These are phyloP conservation scores for Nycticorax nycticorax DNA, from an alignment of 2,113 vertebrate species.

Conservation along the genomic window DNA sequence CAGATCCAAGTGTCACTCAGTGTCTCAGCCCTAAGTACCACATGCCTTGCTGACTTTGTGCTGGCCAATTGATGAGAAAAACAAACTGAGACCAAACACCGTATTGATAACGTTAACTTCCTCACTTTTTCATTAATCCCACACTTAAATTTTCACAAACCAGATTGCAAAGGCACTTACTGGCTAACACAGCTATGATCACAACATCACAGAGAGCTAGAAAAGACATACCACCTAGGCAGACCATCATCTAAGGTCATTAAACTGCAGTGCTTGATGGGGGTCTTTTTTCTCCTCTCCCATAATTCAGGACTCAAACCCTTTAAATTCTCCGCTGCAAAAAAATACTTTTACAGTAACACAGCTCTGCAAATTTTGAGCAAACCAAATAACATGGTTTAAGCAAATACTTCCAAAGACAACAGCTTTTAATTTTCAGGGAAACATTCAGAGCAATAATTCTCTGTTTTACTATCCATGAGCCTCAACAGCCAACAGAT, in stretches of 20 bases:
- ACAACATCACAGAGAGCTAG: not conserved
- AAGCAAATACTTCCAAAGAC: not conserved
- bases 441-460: not conserved
- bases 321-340: not conserved
- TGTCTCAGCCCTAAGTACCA: not conserved
- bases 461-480: not conserved
- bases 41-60: not conserved
- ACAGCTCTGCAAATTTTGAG: not conserved
- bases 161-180: not conserved
- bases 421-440: not conserved
- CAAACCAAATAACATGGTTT: not conserved
- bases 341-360: not conserved
- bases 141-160: not conserved
- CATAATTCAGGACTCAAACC: not conserved
- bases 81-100: not conserved
- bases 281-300: not conserved
- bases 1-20: not conserved
- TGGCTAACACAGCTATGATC: not conserved
- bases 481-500: conserved; percentile 5
- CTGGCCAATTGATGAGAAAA: not conserved
- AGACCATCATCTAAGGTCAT: not conserved
- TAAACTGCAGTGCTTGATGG: not conserved
- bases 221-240: not conserved
- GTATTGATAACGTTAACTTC: not conserved
- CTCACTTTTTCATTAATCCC: not conserved